Base-by-base conservation (phyloP, 2,113 vertebrate genomes). In the Hemiscyllium ocellatum region DNA sequence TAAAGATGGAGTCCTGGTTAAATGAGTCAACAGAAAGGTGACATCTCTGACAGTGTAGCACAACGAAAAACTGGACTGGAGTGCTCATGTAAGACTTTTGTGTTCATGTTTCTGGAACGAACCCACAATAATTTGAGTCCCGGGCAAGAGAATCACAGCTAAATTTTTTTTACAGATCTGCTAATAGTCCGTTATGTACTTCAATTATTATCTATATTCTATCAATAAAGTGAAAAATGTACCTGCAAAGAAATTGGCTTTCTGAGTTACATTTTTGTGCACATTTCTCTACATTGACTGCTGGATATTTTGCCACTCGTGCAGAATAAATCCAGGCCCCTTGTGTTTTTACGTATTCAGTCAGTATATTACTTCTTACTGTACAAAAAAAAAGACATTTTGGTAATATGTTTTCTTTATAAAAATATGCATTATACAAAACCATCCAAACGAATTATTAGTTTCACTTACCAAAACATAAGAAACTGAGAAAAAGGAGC, bases 241-340 rank as follows among this genome's bases (percentile, higher is more conserved):
- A 98, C 98, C 98, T 98, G 97, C 98, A 98, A 13, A n/a, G 33
- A 68, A 98, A 97, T 2, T 80, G 96, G 12, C 87, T 96, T 96
- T 98, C 98, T 47, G 8, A 90, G 96, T 98, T 97, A 95, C 98
- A 98, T 95, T 96, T 97, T 0, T 86, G 80, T 0, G 96, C 97
- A 65, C 98, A 98, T 47, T 97, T 97, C 0, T 87, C 95, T 61
- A 96, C 22, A 20, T 96, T 96, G 12, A 78, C 87, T 47, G 96
- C 96, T 0, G 0, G 3, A 0, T 97, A 96, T 52, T 83, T 61
- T 87, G 96, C 95, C 80, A 96, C 97, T 8, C 90, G 96, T 95
- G 0, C 0, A 52, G 96, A 96, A 0, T 96, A 0, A 95, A 98
- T 70, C 12, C 97, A 98, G 76, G 98, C 96, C 80, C 97, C 97